Percentiles rank a stretch among this genome's conserved stretches.
Evolutionary conservation across 2,888 invertebrate genomes (phyloP).

Genomic region (Hoplodrina ambigua): DNA sequence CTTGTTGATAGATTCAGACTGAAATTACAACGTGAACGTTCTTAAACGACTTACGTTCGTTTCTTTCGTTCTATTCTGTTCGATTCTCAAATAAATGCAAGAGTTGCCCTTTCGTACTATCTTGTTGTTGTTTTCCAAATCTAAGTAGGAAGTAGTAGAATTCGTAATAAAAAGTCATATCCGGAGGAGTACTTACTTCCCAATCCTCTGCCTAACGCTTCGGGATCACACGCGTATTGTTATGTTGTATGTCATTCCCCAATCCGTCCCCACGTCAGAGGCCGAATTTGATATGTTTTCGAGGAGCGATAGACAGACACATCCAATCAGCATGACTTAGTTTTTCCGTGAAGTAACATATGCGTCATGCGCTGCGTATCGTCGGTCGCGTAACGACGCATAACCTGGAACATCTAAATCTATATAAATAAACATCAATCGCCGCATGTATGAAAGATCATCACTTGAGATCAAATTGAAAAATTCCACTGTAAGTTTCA

Average conservation of each 20-base stretch:
- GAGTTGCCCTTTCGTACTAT: too few relatives aligned
- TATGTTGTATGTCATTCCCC: neutral
- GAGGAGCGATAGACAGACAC: neutral
- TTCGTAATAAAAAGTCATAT: neutral
- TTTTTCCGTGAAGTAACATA: neutral
- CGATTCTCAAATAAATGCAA: too few relatives aligned
- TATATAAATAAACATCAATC: too few relatives aligned
- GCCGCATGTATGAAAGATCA: too few relatives aligned
- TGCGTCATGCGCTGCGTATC: neutral
- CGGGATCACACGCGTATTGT: neutral
- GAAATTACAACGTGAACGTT: too few relatives aligned
- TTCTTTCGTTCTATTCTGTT: too few relatives aligned
- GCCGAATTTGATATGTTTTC: constrained; percentile 5
- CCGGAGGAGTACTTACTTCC: neutral
- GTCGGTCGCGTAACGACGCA: too few relatives aligned
- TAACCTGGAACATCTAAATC: too few relatives aligned
- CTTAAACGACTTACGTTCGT: too few relatives aligned
- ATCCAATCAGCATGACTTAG: constrained; percentile 1
- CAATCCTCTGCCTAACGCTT: neutral
- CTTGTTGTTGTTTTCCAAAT: neutral
- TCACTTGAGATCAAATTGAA: too few relatives aligned
- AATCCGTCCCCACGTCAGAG: neutral
- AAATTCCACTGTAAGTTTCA: too few relatives aligned
- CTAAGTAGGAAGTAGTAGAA: neutral
- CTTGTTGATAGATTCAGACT: too few relatives aligned